Base-by-base conservation (phyloP, 2,888 invertebrate species). In the Steromphala cineraria region DNA sequence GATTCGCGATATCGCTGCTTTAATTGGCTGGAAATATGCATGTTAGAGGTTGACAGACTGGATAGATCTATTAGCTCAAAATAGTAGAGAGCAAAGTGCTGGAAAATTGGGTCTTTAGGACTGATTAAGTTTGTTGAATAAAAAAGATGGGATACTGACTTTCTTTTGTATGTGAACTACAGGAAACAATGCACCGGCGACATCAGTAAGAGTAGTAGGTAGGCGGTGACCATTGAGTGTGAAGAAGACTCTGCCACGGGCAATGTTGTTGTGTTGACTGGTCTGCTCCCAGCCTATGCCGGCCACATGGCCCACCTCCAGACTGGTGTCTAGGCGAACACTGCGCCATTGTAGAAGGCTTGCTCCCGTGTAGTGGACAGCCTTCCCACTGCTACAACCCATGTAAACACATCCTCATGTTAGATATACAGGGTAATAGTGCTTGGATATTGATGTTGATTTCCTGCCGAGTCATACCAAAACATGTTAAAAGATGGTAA, bases 81-180 rank as follows among this genome's bases (percentile, higher is more conserved):
- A n/a, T n/a, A n/a, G n/a, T n/a, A n/a, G n/a, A n/a, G n/a, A n/a
- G n/a, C n/a, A 36, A 2, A 36, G 36, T 4, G 7, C 36, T 36
- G 36, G 7, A 36, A 36, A 2, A 36, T 36, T 36, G 7, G 2
- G 36, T 36, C 36, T 24, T 24, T 4, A 4, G 36, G 4, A 36
- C 2, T 4, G 36, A 2, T 36, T 36, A n/a, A n/a, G n/a, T 36
- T 31, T 56, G 2, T 8, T 67, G 21, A 5, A 62, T 28, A 46
- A 28, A 10, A 28, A 21, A 46, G 7, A 10, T 46, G 24, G 56
- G 17, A 21, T 24, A 31, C 78, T 75, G 79, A 91, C 92, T 89
- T 93, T 92, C 85, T 93, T 93, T 88, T 93, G 93, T 52, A 93
- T 91, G 83, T 93, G 93, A 13, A 93, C 91, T 28, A 93, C 92